Conservation (phyloP, 2,797 vertebrate genomes). For the Cryptoblepharus egeriae region DNA sequence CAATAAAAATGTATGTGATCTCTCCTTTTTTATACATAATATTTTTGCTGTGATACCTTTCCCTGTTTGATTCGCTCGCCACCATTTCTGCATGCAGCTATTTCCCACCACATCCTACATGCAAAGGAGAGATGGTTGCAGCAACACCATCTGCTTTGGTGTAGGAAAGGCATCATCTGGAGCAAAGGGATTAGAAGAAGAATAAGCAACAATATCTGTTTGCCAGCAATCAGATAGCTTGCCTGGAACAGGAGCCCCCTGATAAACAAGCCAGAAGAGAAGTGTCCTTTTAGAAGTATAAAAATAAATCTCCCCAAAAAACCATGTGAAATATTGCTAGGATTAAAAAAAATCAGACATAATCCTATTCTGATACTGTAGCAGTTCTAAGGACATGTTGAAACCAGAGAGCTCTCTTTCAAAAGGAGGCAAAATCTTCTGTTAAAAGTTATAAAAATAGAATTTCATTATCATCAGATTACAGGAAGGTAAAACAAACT, state of each 20-base stretch:
- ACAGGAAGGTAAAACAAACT: neutral
- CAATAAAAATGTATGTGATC: neutral
- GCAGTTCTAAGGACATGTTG: neutral
- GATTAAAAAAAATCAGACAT: neutral
- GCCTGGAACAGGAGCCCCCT: slow-evolving; percentile 5
- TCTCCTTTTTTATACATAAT: neutral
- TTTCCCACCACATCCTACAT: neutral
- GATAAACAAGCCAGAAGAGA: neutral
- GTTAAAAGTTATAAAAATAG: neutral
- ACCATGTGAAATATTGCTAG: neutral
- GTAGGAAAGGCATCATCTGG: neutral
- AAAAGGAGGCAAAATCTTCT: neutral
- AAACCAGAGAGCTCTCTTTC: neutral
- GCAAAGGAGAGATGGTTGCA: slow-evolving; percentile 7
- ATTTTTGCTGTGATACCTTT: neutral
- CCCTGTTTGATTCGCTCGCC: neutral
- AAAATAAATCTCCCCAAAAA: slow-evolving; percentile 6
- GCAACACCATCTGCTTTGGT: slow-evolving; percentile 18
- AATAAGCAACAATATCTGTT: neutral
- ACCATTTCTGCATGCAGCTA: neutral
- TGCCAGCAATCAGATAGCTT: slow-evolving; percentile 17
- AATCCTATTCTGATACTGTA: neutral
- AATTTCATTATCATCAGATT: neutral
- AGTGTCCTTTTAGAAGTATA: neutral
- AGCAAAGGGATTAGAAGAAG: slow-evolving; percentile 6